A percentile compares a stretch with the other conserved stretches of the same genome.
Evolutionary conservation across 2,888 invertebrate species (phyloP).

Genomic region (Shargacucullia verbasci): DNA sequence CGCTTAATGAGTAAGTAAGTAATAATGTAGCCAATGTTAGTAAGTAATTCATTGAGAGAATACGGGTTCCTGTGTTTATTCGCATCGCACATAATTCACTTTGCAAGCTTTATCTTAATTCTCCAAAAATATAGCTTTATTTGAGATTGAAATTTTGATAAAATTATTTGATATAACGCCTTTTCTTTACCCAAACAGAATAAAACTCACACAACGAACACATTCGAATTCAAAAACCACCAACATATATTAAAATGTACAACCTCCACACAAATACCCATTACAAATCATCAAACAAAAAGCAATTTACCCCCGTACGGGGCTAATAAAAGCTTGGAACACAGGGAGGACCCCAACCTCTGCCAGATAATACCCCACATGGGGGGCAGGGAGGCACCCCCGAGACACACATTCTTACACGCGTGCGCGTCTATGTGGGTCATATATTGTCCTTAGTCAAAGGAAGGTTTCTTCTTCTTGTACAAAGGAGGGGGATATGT

Average conservation of each 20-base stretch:
- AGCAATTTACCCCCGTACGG: conserved; percentile 55
- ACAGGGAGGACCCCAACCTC: conserved; percentile 52
- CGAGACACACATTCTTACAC: conserved; percentile 81
- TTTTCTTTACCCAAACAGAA: too few relatives aligned
- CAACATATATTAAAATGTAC: conserved; percentile 17
- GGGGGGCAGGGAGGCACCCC: conserved; percentile 64
- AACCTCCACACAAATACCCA: conserved; percentile 35
- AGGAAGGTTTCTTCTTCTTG: conserved; percentile 55
- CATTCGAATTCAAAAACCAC: background rate
- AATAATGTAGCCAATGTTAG: too few relatives aligned
- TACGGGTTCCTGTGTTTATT: too few relatives aligned
- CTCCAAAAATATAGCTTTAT: too few relatives aligned
- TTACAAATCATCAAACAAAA: conserved; percentile 58
- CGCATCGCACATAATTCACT: too few relatives aligned
- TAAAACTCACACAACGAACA: too few relatives aligned
- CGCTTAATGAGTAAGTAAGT: too few relatives aligned
- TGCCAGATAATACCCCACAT: conserved; percentile 70
- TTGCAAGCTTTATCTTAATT: too few relatives aligned
- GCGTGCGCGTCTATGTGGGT: conserved; percentile 83
- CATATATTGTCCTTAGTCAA: conserved; percentile 79
- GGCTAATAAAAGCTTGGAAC: conserved; percentile 62
- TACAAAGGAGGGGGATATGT: conserved; percentile 47
- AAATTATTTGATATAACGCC: too few relatives aligned
- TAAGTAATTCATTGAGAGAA: too few relatives aligned
- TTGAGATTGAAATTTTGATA: too few relatives aligned